Evolutionary conservation across 2,888 invertebrate genomes (phyloP).

Genomic region (Athripsodes cinereus): DNA sequence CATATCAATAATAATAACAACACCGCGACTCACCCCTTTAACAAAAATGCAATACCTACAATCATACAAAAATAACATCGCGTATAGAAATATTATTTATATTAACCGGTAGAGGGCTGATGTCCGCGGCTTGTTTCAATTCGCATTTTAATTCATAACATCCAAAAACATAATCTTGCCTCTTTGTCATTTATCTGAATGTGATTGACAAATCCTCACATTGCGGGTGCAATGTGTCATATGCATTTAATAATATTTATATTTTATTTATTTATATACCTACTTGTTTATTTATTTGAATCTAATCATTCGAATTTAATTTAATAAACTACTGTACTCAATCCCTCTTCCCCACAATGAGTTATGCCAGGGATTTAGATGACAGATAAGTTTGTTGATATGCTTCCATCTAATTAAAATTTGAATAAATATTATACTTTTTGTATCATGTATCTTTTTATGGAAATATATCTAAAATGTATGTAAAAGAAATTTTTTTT

Average conservation of each 20-base stretch:
- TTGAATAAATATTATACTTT: no score
- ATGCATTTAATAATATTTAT: not conserved
- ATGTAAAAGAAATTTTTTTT: no score
- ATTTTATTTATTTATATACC: no score
- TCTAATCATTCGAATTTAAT: not conserved
- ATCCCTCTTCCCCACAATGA: no score
- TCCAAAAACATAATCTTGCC: no score
- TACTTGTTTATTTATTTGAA: no score
- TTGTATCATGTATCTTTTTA: no score
- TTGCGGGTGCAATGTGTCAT: not conserved
- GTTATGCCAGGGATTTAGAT: no score
- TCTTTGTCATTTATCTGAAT: not conserved
- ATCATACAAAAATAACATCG: constrained; percentile 3
- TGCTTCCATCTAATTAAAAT: no score
- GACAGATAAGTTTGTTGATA: no score
- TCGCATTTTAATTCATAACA: not conserved
- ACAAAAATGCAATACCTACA: not conserved
- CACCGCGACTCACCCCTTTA: not conserved
- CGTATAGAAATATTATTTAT: not conserved
- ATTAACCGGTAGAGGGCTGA: constrained; percentile 4
- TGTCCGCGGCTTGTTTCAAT: constrained; percentile 3
- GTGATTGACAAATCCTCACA: constrained; percentile 18
- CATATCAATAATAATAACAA: not conserved
- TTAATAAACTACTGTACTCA: constrained; percentile 1
- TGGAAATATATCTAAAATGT: no score